Base-by-base conservation (phyloP, 2,888 invertebrate species). In the Synergus umbraculus region DNA sequence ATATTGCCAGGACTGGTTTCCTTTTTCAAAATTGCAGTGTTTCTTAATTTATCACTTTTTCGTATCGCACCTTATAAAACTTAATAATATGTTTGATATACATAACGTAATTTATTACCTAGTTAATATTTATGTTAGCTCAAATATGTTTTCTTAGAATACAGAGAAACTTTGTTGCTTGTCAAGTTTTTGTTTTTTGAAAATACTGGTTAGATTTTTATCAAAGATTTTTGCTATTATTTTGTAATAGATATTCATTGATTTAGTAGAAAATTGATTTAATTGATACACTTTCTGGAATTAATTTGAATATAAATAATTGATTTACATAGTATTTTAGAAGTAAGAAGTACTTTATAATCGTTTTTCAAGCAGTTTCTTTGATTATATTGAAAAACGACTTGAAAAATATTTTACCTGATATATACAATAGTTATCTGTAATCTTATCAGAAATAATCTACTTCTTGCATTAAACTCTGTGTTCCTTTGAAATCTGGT, bases 11-110 rank as follows among this genome's bases (percentile, higher is more conserved):
- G 37, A 54, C 5, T 49, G 54, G 73, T 73, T 73, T 73, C 54
- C 73, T 73, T 49, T 54, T 54, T 73, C 73, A 54, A 73, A 73
- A 73, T 73, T 73, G 54, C 54, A 73, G 54, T 54, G n/a, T 49
- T 54, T 49, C n/a, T n/a, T 66, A 66, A 66, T 66, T 66, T 66
- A 66, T 66, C 66, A 66, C 66, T 44, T 66, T 66, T 41, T n/a
- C 54, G 49, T 73, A 73, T 73, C 54, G 54, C 73, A 54, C 49
- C 54, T 49, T 46, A 44, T 69, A 73, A 73, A 73, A 10, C 22
- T 22, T 73, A 54, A 54, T 73, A 73, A 73, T 73, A 73, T 29
- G 49, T 73, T 54, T 73, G 73, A 73, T 73, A 73, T 29, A 73
- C 73, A n/a, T 43, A 44, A 44, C 43, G 44, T 18, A 66, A 66